These are phyloP conservation scores for Turdus rufiventris DNA, from an alignment of 2,113 vertebrate genomes.

Conservation along the genomic window DNA sequence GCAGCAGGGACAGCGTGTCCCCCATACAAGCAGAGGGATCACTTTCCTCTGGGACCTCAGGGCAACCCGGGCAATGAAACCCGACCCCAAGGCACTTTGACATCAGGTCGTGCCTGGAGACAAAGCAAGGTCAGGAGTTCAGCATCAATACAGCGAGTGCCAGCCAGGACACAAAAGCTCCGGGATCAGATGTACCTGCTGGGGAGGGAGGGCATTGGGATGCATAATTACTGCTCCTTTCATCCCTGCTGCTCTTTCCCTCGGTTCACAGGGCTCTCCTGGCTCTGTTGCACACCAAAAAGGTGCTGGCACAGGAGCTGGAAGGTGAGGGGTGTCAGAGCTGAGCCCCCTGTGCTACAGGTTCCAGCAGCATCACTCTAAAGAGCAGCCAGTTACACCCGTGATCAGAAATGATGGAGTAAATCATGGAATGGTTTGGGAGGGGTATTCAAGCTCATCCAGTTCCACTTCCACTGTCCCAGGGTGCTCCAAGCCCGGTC, in stretches of 20 bases:
- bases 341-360: background rate
- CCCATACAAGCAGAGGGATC: background rate
- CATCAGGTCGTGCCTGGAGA: conserved; percentile 19
- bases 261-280: background rate
- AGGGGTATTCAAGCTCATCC: background rate
- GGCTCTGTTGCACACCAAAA: background rate
- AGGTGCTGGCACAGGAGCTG: background rate
- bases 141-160: conserved; percentile 31
- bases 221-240: conserved; percentile 19
- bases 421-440: background rate
- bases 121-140: conserved; percentile 68
- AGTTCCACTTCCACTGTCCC: background rate
- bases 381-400: background rate
- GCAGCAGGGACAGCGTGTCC: background rate
- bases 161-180: conserved; percentile 28
- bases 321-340: background rate
- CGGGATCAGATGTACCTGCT: background rate
- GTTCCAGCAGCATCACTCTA: background rate
- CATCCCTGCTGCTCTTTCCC: background rate
- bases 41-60: conserved; percentile 53
- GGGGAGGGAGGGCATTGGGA: conserved; percentile 12
- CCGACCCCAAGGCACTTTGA: conserved; percentile 48
- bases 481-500: background rate
- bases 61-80: conserved; percentile 66
- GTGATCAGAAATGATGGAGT: background rate